Percentiles rank a stretch among this genome's conserved stretches.
Evolutionary conservation across 2,888 invertebrate species (phyloP).

Genomic region (Eurois occulta): DNA sequence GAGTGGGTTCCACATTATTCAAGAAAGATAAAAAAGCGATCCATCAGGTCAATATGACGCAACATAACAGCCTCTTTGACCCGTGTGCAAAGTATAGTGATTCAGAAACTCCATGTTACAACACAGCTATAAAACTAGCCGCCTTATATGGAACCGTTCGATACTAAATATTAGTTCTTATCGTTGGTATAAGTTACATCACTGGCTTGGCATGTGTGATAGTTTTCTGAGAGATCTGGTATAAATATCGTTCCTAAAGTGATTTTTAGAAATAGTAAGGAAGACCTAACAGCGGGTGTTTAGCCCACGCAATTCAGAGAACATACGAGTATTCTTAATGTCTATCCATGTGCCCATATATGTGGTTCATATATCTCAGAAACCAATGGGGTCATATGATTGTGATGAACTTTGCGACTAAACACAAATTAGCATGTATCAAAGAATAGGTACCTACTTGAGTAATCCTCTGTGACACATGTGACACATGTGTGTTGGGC

Average conservation of each 20-base stretch:
- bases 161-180: constrained; percentile 37
- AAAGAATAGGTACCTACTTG: too few species aligned
- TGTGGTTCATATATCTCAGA: background rate
- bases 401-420: background rate
- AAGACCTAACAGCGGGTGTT: background rate
- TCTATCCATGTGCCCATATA: background rate
- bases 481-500: too few species aligned
- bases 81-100: constrained; percentile 64
- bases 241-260: constrained; percentile 5
- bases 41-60: constrained; percentile 47
- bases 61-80: constrained; percentile 44
- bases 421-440: background rate
- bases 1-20: constrained; percentile 19
- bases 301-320: constrained; percentile 1
- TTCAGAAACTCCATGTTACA: constrained; percentile 51
- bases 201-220: constrained; percentile 38
- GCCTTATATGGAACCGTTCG: constrained; percentile 37
- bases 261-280: constrained; percentile 10
- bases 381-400: background rate
- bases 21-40: constrained; percentile 4
- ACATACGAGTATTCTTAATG: too few species aligned
- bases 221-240: constrained; percentile 29
- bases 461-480: too few species aligned
- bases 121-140: constrained; percentile 44
- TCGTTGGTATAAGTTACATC: constrained; percentile 45